Conservation (phyloP, 2,888 invertebrate genomes). For the Prosopocoilus inquinatus region DNA sequence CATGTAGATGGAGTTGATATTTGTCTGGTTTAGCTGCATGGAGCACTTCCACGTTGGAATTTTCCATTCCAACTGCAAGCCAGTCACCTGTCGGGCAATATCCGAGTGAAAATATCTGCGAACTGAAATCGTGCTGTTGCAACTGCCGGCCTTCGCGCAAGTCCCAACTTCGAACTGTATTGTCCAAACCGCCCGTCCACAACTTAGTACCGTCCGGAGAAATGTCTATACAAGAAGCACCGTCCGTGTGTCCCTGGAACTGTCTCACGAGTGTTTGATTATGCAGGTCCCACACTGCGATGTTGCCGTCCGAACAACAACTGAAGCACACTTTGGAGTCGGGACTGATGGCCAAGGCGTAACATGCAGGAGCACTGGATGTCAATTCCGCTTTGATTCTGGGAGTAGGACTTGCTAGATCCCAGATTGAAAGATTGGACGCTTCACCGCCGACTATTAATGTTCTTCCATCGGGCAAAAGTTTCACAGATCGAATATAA, state of each 20-base stretch:
- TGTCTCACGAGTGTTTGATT: constrained; percentile 87
- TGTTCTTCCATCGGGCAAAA: constrained; percentile 90
- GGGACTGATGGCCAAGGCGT: constrained; percentile 94
- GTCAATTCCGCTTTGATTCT: constrained; percentile 88
- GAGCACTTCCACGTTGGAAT: constrained; percentile 93
- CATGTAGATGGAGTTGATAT: constrained; percentile 94
- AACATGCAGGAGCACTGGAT: constrained; percentile 94
- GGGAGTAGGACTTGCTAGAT: constrained; percentile 87
- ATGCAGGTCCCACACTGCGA: constrained; percentile 93
- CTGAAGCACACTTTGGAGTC: constrained; percentile 98
- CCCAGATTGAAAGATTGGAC: constrained; percentile 94
- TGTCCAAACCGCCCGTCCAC: constrained; percentile 94
- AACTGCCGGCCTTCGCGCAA: constrained; percentile 87
- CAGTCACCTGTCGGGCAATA: constrained; percentile 97
- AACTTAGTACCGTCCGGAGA: constrained; percentile 87
- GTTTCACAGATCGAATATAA: constrained; percentile 93
- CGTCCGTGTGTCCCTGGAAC: constrained; percentile 96
- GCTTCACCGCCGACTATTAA: constrained; percentile 97
- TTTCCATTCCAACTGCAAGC: constrained; percentile 98
- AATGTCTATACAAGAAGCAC: constrained; percentile 97
- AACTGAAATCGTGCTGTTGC: constrained; percentile 93
- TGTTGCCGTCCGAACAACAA: constrained; percentile 97
- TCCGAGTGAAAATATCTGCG: constrained; percentile 80
- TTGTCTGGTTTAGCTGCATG: constrained; percentile 90
- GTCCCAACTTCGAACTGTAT: constrained; percentile 97